Percentiles rank a stretch among this genome's conserved stretches.
Conservation (phyloP, 2,113 vertebrate genomes). For the Hipposideros armiger region DNA sequence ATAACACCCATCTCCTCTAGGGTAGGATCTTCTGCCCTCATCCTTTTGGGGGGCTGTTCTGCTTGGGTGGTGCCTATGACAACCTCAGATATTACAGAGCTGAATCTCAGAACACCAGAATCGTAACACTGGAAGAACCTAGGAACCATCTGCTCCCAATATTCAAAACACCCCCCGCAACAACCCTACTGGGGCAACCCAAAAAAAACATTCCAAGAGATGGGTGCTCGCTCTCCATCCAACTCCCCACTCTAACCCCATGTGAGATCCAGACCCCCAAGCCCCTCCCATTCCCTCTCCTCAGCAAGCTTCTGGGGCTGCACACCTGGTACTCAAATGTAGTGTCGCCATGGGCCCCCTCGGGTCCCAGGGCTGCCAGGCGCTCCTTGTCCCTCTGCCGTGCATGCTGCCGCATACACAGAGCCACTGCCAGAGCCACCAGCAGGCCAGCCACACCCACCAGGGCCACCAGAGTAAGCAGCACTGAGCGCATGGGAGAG, state of each 20-base stretch:
- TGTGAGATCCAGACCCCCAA: rapidly evolving
- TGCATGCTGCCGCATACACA: constrained; percentile 93
- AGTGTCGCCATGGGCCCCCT: constrained; percentile 93
- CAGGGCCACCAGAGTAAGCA: constrained; percentile 94
- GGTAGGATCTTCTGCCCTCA: background rate
- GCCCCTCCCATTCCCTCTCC: rapidly evolving
- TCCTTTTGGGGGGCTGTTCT: background rate
- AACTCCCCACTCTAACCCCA: background rate
- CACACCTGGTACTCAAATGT: constrained; percentile 97
- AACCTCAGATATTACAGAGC: background rate
- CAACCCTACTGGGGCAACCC: background rate
- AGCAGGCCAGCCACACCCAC: constrained; percentile 93
- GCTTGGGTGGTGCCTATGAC: background rate
- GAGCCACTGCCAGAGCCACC: constrained; percentile 89
- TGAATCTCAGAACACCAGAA: background rate
- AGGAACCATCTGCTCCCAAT: background rate
- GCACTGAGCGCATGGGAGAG: constrained; percentile 90
- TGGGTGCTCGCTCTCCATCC: background rate
- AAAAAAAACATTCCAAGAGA: background rate
- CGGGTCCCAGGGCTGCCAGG: constrained; percentile 93
- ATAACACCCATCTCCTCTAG: background rate
- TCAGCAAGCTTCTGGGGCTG: background rate
- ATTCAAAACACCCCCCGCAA: background rate
- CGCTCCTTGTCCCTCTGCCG: constrained; percentile 94
- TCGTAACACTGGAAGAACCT: background rate